phyloP scores from a whole-genome alignment of 2,888 invertebrate genomes.

The Syrphus vitripennis region DNA sequence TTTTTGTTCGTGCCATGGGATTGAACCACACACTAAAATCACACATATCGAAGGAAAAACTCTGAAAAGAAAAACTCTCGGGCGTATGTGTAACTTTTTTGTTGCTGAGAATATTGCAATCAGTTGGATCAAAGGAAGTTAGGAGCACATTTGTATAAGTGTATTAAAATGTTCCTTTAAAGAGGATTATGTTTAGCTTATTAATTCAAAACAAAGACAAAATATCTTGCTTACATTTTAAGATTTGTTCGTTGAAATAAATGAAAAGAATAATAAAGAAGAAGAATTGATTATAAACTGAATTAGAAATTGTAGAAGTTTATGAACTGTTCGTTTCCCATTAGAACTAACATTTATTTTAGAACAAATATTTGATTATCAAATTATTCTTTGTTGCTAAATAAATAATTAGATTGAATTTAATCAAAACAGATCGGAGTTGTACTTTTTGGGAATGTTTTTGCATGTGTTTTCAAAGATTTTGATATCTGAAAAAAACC shows the following conservation, averaged over 20 bases:
- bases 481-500: too few relatives aligned
- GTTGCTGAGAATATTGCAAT: neutral
- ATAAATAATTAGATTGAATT: too few relatives aligned
- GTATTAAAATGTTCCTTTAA: neutral
- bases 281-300: neutral
- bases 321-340: too few relatives aligned
- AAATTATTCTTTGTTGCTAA: too few relatives aligned
- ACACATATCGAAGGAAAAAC: neutral
- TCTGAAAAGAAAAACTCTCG: neutral
- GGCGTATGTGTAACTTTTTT: conserved; percentile 42
- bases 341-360: too few relatives aligned
- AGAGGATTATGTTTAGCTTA: neutral
- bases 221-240: neutral
- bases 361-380: too few relatives aligned
- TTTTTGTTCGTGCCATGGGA: neutral
- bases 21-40: neutral
- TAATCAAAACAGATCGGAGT: too few relatives aligned
- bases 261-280: neutral
- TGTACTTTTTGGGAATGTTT: too few relatives aligned
- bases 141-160: neutral
- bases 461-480: too few relatives aligned
- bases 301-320: too few relatives aligned
- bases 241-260: neutral
- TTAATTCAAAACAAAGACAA: neutral
- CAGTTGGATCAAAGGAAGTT: neutral